A percentile compares a stretch with the other conserved stretches of the same genome.
These are phyloP conservation scores for Stigmatopora argus DNA, from an alignment of 2,113 vertebrate genomes.

Conservation along the genomic window DNA sequence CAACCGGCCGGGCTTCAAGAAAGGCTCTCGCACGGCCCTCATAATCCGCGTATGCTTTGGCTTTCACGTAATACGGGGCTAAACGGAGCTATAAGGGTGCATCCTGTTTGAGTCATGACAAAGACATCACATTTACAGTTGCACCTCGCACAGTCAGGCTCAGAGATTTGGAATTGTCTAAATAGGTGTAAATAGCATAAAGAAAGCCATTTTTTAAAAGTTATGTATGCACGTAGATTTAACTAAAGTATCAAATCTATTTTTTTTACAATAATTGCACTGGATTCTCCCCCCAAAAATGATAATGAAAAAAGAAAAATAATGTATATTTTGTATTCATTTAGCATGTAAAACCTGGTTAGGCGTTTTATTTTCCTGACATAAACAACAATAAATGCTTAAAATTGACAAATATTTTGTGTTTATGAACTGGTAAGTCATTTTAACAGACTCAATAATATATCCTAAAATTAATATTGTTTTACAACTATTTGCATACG, in stretches of 20 bases:
- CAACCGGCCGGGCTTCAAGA: not conserved
- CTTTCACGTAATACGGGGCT: not conserved
- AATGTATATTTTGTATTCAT: not conserved
- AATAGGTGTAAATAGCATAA: not conserved
- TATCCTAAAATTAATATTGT: not conserved
- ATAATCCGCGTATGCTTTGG: slow-evolving; percentile 1
- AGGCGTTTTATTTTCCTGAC: not conserved
- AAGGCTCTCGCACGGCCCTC: not conserved
- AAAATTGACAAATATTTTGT: not conserved
- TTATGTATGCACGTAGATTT: not conserved
- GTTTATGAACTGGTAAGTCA: not conserved
- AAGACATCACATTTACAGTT: not conserved
- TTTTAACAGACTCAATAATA: not conserved
- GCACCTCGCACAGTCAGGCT: not conserved
- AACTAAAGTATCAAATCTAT: not conserved
- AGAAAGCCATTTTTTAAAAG: not conserved
- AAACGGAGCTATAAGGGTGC: not conserved
- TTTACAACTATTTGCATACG: too few species aligned
- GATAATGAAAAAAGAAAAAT: not conserved
- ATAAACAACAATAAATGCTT: not conserved
- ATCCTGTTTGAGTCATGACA: not conserved
- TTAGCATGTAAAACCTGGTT: not conserved
- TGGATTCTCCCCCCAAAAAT: not conserved
- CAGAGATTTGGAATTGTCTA: not conserved
- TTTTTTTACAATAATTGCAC: not conserved